These are phyloP conservation scores for Pseudomyrmex sp. DNA, from an alignment of 1,140 invertebrate genomes.

Conservation along the genomic window DNA sequence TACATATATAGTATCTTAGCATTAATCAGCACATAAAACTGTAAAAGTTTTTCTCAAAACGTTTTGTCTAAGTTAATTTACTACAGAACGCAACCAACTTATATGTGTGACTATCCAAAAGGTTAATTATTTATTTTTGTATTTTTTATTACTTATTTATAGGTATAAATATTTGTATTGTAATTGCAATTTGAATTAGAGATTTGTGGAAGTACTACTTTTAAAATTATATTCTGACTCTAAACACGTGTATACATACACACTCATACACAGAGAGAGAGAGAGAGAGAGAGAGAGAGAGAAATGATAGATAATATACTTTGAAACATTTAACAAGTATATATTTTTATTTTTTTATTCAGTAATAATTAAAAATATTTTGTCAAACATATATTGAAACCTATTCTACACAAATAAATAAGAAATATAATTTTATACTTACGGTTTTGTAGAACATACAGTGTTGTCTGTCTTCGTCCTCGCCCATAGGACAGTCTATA, in stretches of 20 bases:
- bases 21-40: constrained; percentile 12
- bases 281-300: too few species aligned
- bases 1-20: constrained; percentile 9
- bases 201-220: too few species aligned
- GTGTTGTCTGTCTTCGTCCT: constrained; percentile 96
- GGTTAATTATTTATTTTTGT: neutral
- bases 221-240: too few species aligned
- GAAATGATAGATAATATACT: too few species aligned
- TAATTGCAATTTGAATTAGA: neutral
- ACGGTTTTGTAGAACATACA: constrained; percentile 99
- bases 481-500: constrained; percentile 96
- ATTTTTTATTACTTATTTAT: neutral
- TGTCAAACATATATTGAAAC: neutral
- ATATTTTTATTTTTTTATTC: too few species aligned
- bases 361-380: too few species aligned
- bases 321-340: too few species aligned
- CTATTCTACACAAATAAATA: neutral
- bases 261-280: too few species aligned
- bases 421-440: constrained; percentile 79
- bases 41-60: neutral
- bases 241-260: too few species aligned
- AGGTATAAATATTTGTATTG: neutral
- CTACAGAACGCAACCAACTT: too few species aligned
- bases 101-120: neutral
- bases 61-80: too few species aligned